Percentiles rank a stretch among this genome's conserved stretches.
Evolutionary conservation across 2,797 vertebrate species (phyloP).

Genomic region (Microctenopoma steveboyesi): DNA sequence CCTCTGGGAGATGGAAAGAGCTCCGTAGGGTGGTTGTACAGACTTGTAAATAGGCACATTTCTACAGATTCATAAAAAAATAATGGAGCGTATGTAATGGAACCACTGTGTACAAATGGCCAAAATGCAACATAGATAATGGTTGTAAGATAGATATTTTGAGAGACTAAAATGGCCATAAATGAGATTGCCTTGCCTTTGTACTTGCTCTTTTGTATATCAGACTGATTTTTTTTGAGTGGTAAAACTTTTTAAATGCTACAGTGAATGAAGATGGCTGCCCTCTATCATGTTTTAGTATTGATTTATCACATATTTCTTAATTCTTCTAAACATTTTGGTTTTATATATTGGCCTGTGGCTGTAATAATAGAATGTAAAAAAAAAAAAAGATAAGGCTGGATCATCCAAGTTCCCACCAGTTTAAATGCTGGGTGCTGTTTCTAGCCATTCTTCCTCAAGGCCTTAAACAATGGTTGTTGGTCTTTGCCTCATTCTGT

Average conservation of each 20-base stretch:
- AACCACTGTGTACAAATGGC: conserved; percentile 91
- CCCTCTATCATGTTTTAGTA: conserved; percentile 63
- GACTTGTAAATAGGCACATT: conserved; percentile 92
- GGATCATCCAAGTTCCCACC: conserved; percentile 57
- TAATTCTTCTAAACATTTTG: conserved; percentile 59
- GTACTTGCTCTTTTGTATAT: conserved; percentile 82
- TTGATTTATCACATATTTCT: conserved; percentile 74
- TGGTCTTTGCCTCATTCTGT: conserved; percentile 38
- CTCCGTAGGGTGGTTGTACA: conserved; percentile 87
- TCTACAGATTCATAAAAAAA: conserved; percentile 82
- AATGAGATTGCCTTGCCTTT: conserved; percentile 92
- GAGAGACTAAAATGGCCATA: conserved; percentile 83
- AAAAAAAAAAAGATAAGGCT: conserved; percentile 40
- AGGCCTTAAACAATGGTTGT: conserved; percentile 37
- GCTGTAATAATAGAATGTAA: conserved; percentile 67
- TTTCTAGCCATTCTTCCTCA: conserved; percentile 43
- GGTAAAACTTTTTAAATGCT: conserved; percentile 67
- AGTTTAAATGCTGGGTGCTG: conserved; percentile 69
- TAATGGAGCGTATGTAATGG: conserved; percentile 80
- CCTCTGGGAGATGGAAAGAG: conserved; percentile 82
- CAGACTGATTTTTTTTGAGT: conserved; percentile 54
- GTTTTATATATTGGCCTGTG: conserved; percentile 59
- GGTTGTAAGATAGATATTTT: conserved; percentile 88
- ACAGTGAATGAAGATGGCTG: conserved; percentile 79
- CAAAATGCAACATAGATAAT: conserved; percentile 90